Base-by-base conservation (phyloP, 2,888 invertebrate genomes). In the Anthophora plumipes region DNA sequence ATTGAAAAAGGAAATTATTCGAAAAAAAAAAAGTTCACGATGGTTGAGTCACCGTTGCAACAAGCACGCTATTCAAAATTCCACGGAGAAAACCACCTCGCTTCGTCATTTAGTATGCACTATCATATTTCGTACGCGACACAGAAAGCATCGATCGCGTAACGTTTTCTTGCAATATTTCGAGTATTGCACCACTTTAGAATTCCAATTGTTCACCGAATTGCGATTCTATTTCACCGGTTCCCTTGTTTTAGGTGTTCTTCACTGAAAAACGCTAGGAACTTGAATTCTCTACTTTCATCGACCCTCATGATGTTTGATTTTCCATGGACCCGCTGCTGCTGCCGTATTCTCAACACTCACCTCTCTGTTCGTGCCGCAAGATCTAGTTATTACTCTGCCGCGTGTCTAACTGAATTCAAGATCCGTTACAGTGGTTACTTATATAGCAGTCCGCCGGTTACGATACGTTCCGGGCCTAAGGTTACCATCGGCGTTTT, bases 361-460 rank as follows among this genome's bases (percentile, higher is more conserved):
- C 79, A 77, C 81, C 78, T 87, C 25, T 60, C 39, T 55, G 66
- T 67, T 63, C 54, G 64, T 48, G 14, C 7, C 14, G n/a, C 66
- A 48, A 60, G 64, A 84, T 77, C 68, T 85, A 66, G 72, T 74
- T 74, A 84, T 85, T 79, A 63, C 71, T 75, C 52, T 77, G 52
- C 74, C 85, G 68, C 79, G 80, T 82, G 76, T 86, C 77, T 89
- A 90, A 92, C 92, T 90, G 92, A 90, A 88, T 89, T 85, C 83
- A 76, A 87, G 88, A 89, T 88, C 88, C 86, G 89, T 78, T 82
- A 89, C 86, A 85, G 85, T 88, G 88, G 31, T 90, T 85, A 89
- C 91, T 91, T 92, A 91, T 92, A 91, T 92, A 91, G 86, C 85
- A 74, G 74, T n/a, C 66, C 43, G 73, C 43, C 52, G 64, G 66